A percentile compares a stretch with the other conserved stretches of the same genome.
Evolutionary conservation across 1,140 invertebrate species (phyloP).

Genomic region (Bombus impatiens): DNA sequence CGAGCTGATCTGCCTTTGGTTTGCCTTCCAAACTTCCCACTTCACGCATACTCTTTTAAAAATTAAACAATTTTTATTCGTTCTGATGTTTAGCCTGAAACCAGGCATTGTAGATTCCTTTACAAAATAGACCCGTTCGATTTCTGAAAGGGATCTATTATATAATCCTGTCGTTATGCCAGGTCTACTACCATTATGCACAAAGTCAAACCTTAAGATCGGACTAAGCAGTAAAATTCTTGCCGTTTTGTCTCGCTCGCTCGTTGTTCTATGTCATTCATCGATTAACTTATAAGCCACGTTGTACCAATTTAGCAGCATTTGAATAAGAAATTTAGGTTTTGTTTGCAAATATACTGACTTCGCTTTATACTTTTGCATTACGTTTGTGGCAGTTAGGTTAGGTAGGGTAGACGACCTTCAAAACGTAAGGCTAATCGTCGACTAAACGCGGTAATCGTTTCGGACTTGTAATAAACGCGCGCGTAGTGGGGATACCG

Average conservation of each 20-base stretch:
- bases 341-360: fast-evolving
- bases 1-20: constrained; percentile 61
- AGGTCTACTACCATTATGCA: fast-evolving
- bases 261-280: fast-evolving
- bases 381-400: no score
- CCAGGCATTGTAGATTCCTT: fast-evolving
- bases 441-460: no score
- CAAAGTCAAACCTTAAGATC: no score
- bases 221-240: no score
- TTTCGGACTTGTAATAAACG: no score
- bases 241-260: no score
- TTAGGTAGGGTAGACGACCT: no score
- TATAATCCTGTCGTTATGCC: fast-evolving
- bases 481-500: no score
- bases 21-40: constrained; percentile 51
- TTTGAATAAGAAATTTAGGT: fast-evolving
- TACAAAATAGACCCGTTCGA: fast-evolving
- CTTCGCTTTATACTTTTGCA: no score
- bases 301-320: fast-evolving
- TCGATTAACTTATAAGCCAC: fast-evolving
- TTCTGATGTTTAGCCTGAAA: constrained; percentile 17
- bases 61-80: constrained; percentile 65
- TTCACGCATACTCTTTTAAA: constrained; percentile 59
- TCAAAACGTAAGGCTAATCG: no score
- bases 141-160: fast-evolving